These are phyloP conservation scores for Neofelis nebulosa DNA, from an alignment of 2,113 vertebrate genomes.

Conservation along the genomic window DNA sequence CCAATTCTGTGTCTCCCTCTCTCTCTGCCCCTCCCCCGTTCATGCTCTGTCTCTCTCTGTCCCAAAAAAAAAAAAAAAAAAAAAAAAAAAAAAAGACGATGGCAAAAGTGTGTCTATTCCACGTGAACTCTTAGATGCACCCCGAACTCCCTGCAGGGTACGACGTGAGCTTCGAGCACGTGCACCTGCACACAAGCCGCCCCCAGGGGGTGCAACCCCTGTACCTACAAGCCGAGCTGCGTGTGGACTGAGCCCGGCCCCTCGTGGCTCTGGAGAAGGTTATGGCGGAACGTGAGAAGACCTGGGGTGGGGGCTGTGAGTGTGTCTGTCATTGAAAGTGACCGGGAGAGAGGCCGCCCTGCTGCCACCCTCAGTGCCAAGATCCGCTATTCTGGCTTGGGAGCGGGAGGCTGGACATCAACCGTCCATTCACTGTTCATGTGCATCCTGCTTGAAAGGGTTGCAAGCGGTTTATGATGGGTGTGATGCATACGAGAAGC, in stretches of 20 bases:
- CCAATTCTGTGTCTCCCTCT: too few species aligned
- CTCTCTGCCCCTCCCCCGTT: too few species aligned
- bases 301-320: background rate
- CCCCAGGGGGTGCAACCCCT: background rate
- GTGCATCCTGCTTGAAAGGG: too few species aligned
- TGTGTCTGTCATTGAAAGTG: background rate
- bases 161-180: accelerated
- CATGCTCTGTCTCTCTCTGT: too few species aligned
- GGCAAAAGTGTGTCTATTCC: too few species aligned
- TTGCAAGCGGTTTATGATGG: background rate
- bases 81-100: too few species aligned
- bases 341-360: background rate
- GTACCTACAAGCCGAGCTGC: accelerated
- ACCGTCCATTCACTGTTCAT: background rate
- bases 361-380: background rate
- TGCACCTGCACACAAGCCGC: background rate
- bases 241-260: too few species aligned
- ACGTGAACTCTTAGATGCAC: background rate
- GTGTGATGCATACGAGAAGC: background rate
- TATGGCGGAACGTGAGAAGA: too few species aligned
- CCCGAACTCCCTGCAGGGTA: background rate
- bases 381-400: background rate
- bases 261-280: background rate
- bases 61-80: too few species aligned
- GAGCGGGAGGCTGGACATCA: accelerated